These are phyloP conservation scores for Fistularia commersonii DNA, from an alignment of 2,797 vertebrate species.

Conservation along the genomic window DNA sequence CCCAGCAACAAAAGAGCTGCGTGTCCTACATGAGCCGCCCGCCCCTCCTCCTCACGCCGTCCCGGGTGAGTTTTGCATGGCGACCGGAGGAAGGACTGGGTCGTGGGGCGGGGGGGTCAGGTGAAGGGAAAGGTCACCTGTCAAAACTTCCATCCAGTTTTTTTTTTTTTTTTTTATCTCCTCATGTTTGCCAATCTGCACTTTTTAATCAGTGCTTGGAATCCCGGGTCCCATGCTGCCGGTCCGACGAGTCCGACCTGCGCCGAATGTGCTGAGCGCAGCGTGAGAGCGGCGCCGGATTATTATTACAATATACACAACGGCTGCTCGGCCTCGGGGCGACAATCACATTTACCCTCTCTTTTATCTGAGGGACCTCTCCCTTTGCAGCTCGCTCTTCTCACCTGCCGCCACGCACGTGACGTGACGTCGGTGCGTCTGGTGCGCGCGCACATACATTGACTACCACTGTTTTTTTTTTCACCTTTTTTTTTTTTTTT, in stretches of 20 bases:
- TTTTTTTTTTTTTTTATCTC: background rate
- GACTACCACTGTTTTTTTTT: no score
- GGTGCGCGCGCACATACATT: no score
- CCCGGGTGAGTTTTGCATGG: constrained; percentile 30
- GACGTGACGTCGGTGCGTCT: no score
- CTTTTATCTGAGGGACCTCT: background rate
- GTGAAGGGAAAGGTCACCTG: background rate
- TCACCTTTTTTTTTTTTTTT: no score
- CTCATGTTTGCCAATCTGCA: background rate
- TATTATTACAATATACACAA: constrained; percentile 59
- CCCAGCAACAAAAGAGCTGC: constrained; percentile 71
- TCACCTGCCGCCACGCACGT: no score
- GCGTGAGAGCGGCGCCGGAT: constrained; percentile 32
- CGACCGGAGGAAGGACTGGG: constrained; percentile 20
- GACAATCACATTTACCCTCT: constrained; percentile 42
- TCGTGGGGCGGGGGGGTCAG: constrained; percentile 28
- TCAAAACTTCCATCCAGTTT: background rate
- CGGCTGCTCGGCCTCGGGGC: constrained; percentile 23
- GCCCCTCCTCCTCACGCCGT: constrained; percentile 24
- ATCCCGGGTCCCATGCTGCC: background rate
- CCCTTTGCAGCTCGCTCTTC: no score
- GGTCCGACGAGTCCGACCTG: constrained; percentile 47
- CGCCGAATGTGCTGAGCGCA: constrained; percentile 58
- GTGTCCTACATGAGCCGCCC: constrained; percentile 54
- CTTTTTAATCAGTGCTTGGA: constrained; percentile 41